A percentile compares a stretch with the other conserved stretches of the same genome.
Conservation (phyloP, 2,888 invertebrate species). For the Amiota minor region DNA sequence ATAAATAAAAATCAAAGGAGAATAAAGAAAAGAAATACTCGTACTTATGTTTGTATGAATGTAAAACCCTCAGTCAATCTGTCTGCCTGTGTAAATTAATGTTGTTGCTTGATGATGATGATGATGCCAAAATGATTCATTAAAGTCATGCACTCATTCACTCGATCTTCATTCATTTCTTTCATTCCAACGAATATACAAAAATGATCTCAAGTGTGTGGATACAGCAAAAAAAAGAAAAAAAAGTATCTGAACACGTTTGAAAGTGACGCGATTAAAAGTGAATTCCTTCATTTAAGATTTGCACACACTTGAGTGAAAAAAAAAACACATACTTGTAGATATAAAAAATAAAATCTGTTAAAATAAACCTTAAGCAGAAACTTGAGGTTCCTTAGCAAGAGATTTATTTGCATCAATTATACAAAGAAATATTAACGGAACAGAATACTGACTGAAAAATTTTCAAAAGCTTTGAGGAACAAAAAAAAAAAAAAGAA, state of each 20-base stretch:
- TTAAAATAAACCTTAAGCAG: neutral
- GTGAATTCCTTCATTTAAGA: conserved; percentile 8
- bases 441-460: no score
- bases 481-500: no score
- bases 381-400: neutral
- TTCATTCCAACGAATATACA: neutral
- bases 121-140: conserved; percentile 17
- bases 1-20: no score
- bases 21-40: no score
- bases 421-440: no score
- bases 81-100: no score
- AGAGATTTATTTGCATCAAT: neutral
- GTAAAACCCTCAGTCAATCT: no score
- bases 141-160: conserved; percentile 14
- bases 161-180: neutral
- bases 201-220: neutral
- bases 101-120: neutral
- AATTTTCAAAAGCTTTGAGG: no score
- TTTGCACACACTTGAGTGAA: neutral
- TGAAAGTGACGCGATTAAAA: conserved; percentile 15
- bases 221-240: neutral
- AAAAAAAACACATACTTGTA: neutral
- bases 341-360: conserved; percentile 9
- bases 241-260: conserved; percentile 3
- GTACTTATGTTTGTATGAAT: no score